These are phyloP conservation scores for Rissa tridactyla DNA, from an alignment of 2,113 vertebrate genomes.

Conservation along the genomic window DNA sequence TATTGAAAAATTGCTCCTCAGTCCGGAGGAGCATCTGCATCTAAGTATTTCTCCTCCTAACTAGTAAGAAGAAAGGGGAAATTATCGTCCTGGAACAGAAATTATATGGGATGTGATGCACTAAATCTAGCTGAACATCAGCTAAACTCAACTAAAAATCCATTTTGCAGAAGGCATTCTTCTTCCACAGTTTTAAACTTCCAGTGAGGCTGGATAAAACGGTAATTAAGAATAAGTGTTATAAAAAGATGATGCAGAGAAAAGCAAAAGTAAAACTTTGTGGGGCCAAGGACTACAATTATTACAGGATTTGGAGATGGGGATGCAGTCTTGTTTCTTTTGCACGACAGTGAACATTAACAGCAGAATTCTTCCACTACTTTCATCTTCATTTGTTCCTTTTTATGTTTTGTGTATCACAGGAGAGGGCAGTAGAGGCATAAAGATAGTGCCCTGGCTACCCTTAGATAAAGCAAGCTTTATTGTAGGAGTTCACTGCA, in stretches of 20 bases:
- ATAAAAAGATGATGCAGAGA: neutral
- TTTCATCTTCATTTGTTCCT: neutral
- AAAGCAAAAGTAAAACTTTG: neutral
- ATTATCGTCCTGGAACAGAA: neutral
- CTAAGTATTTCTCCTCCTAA: neutral
- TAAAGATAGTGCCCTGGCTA: neutral
- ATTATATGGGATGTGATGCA: neutral
- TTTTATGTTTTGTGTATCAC: neutral
- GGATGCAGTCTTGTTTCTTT: neutral
- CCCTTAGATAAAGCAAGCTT: neutral
- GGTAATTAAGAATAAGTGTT: neutral
- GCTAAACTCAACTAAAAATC: neutral
- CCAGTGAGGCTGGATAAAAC: neutral
- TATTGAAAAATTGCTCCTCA: neutral
- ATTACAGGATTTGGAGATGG: neutral
- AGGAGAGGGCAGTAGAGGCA: neutral
- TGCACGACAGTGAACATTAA: neutral
- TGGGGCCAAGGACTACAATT: neutral
- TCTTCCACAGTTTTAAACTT: neutral
- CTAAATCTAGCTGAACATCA: neutral
- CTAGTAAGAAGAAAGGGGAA: neutral
- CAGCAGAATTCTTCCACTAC: neutral
- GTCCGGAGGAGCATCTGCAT: too few species aligned
- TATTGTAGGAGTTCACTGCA: neutral
- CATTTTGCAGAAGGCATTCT: neutral